Base-by-base conservation (phyloP, 2,797 vertebrate genomes). In the Glossophaga mutica region DNA sequence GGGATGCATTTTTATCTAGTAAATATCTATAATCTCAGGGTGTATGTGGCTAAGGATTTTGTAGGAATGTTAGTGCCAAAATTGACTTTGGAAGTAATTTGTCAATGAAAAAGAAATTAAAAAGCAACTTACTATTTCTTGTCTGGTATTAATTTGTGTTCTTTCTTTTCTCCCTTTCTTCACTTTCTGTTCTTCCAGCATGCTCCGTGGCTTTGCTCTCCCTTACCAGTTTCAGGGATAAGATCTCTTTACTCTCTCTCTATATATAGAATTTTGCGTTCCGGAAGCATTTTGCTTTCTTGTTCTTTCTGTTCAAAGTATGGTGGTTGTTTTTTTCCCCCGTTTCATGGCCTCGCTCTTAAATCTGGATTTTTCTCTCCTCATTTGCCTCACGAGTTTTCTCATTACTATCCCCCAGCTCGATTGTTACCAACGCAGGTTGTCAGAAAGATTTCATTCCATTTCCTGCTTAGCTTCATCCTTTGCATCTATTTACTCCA, bases 61-160 rank as follows among this genome's bases (percentile, higher is more conserved):
- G 57, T 15, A 44, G 6, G 9, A 6, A 57, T 22, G 34, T 62
- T 42, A 50, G 55, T 52, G 57, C 21, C 83, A 16, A 68, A 92
- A 97, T 32, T 76, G 92, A 97, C 88, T 95, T 96, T 82, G 78
- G 22, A 81, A 91, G 39, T 19, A 67, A 79, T 83, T 93, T 85
- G 83, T 68, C 82, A 93, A 46, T 62, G 89, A 74, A 87, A 95
- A 96, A 87, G 84, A 91, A 95, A 93, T 89, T 10, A 73, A 90
- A 93, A 79, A 79, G 74, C n/a, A 70, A 97, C 96, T 96, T 97
- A 97, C 96, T 96, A 68, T 96, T 94, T 78, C 82, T 83, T 29
- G 65, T 67, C 26, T 93, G 94, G 24, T 32, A 94, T 95, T 96
- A 79, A 76, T 50, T 18, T 93, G 86, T 78, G 37, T 95, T 52